Conservation (phyloP, 2,113 vertebrate genomes). For the Sinosuthora webbiana region DNA sequence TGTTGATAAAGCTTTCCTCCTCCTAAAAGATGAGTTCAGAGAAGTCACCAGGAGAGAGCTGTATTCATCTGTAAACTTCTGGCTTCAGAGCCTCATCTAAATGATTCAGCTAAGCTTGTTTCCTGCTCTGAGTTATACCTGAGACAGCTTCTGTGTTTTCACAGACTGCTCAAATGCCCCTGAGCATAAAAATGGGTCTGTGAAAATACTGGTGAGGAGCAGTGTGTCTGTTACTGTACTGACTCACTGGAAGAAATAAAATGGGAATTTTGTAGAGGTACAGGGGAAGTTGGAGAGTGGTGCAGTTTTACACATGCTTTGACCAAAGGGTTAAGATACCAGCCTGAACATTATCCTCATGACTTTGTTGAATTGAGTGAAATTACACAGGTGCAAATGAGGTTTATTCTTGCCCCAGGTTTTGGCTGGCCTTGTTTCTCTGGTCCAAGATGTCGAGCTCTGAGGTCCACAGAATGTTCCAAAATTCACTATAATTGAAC, state of each 20-base stretch:
- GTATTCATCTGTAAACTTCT: neutral
- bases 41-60: neutral
- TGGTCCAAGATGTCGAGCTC: neutral
- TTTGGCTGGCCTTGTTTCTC: neutral
- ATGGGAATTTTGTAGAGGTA: neutral
- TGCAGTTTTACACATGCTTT: neutral
- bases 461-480: neutral
- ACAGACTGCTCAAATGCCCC: neutral
- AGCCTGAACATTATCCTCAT: neutral
- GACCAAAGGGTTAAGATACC: neutral
- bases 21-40: neutral
- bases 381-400: neutral
- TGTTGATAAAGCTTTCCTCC: constrained; percentile 1
- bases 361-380: neutral
- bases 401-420: neutral
- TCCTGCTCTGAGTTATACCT: neutral
- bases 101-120: neutral
- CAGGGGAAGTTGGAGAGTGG: neutral
- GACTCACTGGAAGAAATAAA: neutral
- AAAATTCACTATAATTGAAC: neutral
- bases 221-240: neutral
- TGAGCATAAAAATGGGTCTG: accelerated
- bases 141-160: neutral
- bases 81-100: neutral
- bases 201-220: neutral